These are phyloP conservation scores for Saxicola maurus DNA, from an alignment of 2,797 vertebrate genomes.

Conservation along the genomic window DNA sequence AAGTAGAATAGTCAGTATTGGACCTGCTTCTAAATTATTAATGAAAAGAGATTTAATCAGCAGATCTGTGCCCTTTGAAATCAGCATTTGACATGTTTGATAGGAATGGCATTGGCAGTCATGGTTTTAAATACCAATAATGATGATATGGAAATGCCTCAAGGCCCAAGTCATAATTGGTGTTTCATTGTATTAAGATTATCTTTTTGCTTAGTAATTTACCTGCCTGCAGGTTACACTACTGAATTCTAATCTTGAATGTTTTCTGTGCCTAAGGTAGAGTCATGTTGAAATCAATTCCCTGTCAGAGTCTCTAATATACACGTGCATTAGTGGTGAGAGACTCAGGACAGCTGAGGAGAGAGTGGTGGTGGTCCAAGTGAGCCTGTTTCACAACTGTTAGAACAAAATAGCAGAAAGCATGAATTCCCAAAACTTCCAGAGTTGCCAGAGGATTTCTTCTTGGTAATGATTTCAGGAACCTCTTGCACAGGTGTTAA, in stretches of 20 bases:
- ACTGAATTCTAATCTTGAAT: neutral
- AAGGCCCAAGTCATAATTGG: neutral
- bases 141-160: neutral
- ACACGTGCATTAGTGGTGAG: neutral
- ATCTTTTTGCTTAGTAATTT: neutral
- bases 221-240: neutral
- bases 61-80: neutral
- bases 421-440: neutral
- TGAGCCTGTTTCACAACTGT: neutral
- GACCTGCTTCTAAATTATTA: neutral
- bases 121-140: neutral
- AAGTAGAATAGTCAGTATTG: neutral
- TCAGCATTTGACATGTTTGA: neutral
- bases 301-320: neutral
- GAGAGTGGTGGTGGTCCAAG: neutral
- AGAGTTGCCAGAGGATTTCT: neutral
- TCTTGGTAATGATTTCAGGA: neutral
- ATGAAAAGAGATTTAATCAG: neutral
- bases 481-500: neutral
- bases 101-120: neutral
- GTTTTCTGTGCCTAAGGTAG: neutral
- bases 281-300: neutral
- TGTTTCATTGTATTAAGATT: neutral
- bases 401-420: neutral
- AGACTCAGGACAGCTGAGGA: neutral